A percentile compares a stretch with the other conserved stretches of the same genome.
Conservation (phyloP, 2,888 invertebrate genomes). For the Elgonia sp. region DNA sequence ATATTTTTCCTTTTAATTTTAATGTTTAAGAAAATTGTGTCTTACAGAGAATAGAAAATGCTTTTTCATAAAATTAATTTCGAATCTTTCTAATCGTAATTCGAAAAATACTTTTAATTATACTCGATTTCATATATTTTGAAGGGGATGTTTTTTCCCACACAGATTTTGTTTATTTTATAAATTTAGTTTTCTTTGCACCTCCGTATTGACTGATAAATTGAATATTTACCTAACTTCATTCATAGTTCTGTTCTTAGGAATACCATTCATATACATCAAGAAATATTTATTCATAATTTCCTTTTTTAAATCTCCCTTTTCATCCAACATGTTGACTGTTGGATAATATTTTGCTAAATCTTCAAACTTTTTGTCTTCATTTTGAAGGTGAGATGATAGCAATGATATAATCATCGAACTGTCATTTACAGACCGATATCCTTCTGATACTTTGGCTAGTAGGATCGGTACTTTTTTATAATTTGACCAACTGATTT, state of each 20-base stretch:
- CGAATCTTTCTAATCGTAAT: no score
- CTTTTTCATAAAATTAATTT: no score
- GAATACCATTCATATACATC: slow-evolving; percentile 91
- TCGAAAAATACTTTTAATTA: no score
- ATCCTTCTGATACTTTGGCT: slow-evolving; percentile 91
- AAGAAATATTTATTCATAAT: slow-evolving; percentile 96
- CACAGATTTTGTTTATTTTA: no score
- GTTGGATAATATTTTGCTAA: slow-evolving; percentile 93
- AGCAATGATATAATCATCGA: slow-evolving; percentile 96
- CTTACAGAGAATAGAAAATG: no score
- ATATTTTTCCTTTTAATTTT: no score
- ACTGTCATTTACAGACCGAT: slow-evolving; percentile 96
- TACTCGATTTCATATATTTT: no score
- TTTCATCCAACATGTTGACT: slow-evolving; percentile 90
- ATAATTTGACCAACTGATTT: slow-evolving; percentile 97
- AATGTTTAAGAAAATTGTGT: no score
- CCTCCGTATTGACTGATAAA: no score
- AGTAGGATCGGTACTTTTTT: slow-evolving; percentile 98
- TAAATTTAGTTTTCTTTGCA: neutral
- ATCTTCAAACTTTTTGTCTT: slow-evolving; percentile 89
- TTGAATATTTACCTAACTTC: slow-evolving; percentile 88
- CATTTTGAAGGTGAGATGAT: slow-evolving; percentile 92
- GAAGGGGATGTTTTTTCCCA: no score
- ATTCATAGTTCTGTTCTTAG: slow-evolving; percentile 87
- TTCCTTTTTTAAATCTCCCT: slow-evolving; percentile 91